These are phyloP conservation scores for Dolichopus griseipennis DNA, from an alignment of 2,888 invertebrate genomes.

Conservation along the genomic window DNA sequence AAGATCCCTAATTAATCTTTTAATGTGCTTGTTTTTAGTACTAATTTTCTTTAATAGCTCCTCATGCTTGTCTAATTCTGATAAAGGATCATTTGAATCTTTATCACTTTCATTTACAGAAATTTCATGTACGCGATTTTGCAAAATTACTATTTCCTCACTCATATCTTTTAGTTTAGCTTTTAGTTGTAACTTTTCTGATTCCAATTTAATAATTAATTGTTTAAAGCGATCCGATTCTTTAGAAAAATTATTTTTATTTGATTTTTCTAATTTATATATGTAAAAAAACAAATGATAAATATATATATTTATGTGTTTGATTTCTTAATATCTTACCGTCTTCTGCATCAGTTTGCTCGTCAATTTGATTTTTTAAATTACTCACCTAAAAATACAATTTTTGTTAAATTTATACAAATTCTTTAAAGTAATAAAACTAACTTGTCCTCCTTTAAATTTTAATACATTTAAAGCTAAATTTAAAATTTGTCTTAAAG, in stretches of 20 bases:
- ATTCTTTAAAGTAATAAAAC: constrained; percentile 9
- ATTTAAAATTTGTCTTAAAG: constrained; percentile 36
- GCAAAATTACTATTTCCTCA: constrained; percentile 35
- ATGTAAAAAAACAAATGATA: neutral
- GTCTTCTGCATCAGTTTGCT: neutral
- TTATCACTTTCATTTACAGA: constrained; percentile 39
- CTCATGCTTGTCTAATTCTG: constrained; percentile 47
- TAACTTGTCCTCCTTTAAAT: constrained; percentile 36
- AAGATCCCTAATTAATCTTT: constrained; percentile 62
- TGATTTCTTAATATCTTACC: neutral
- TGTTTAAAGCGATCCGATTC: constrained; percentile 39
- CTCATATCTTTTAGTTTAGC: constrained; percentile 35
- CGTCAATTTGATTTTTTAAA: neutral
- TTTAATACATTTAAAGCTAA: constrained; percentile 34
- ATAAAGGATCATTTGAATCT: constrained; percentile 47
- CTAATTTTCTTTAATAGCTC: constrained; percentile 45
- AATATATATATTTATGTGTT: neutral
- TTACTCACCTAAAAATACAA: constrained; percentile 24
- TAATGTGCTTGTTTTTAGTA: constrained; percentile 68
- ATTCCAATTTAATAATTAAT: constrained; percentile 35
- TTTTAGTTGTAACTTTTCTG: constrained; percentile 32
- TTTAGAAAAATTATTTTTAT: constrained; percentile 30
- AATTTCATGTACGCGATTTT: constrained; percentile 33
- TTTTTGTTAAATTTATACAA: constrained; percentile 25
- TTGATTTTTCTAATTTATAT: constrained; percentile 24